phyloP scores from a whole-genome alignment of 2,888 invertebrate species.

The Lacanobia wlatinum region DNA sequence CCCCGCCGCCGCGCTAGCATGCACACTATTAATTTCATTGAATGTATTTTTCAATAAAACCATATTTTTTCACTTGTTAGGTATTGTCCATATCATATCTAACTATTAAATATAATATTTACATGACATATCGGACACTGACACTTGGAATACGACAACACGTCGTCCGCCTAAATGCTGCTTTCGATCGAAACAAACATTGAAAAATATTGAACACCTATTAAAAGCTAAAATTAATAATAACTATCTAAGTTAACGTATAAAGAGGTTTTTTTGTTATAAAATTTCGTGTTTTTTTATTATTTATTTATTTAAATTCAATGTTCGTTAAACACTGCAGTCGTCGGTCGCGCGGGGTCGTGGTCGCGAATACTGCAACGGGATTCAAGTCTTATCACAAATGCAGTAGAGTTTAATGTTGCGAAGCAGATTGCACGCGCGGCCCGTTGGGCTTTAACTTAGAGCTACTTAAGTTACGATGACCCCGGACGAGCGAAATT shows the following conservation, averaged over 20 bases:
- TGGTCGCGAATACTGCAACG: slow-evolving; percentile 75
- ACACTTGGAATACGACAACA: slow-evolving; percentile 66
- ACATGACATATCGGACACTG: slow-evolving; percentile 77
- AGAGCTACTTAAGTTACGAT: slow-evolving; percentile 72
- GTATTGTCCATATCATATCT: slow-evolving; percentile 90
- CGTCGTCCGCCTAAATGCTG: slow-evolving; percentile 82
- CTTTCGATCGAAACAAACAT: slow-evolving; percentile 77
- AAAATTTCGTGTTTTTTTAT: slow-evolving; percentile 71
- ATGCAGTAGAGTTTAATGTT: slow-evolving; percentile 75
- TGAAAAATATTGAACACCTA: slow-evolving; percentile 89
- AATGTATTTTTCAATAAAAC: slow-evolving; percentile 89
- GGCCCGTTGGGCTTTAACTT: slow-evolving; percentile 62
- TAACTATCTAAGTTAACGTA: slow-evolving; percentile 88
- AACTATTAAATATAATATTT: slow-evolving; percentile 88
- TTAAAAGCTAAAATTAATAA: slow-evolving; percentile 89
- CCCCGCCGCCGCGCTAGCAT: slow-evolving; percentile 76
- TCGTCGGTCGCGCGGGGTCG: slow-evolving; percentile 71
- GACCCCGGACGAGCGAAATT: slow-evolving; percentile 73
- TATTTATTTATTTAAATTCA: slow-evolving; percentile 50
- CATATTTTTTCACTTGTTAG: slow-evolving; percentile 89
- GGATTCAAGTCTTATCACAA: slow-evolving; percentile 81
- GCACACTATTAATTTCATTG: slow-evolving; percentile 87
- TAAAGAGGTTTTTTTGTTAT: slow-evolving; percentile 82
- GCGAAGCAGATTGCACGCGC: slow-evolving; percentile 74
- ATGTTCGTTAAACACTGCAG: slow-evolving; percentile 68